A percentile compares a stretch with the other conserved stretches of the same genome.
phyloP scores from a whole-genome alignment of 2,113 vertebrate genomes.

The Brachionichthys hirsutus region DNA sequence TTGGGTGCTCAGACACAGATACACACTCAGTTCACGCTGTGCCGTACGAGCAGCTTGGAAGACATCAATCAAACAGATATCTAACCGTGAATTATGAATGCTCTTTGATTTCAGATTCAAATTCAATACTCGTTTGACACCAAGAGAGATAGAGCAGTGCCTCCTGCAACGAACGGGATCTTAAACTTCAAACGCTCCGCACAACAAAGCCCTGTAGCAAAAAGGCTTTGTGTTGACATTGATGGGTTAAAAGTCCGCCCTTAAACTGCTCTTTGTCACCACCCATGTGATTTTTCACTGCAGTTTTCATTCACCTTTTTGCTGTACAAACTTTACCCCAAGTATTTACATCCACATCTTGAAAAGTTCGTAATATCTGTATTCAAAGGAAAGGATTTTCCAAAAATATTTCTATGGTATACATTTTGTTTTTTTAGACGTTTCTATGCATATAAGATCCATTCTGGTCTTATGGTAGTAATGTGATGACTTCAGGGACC shows the following conservation, averaged over 20 bases:
- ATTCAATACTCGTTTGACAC: conserved; percentile 18
- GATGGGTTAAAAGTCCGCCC: conserved; percentile 13
- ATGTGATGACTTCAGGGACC: not conserved
- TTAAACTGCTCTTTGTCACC: conserved; percentile 13
- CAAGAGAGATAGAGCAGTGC: conserved; percentile 2
- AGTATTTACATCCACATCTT: no score
- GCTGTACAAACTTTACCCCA: not conserved
- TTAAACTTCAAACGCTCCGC: conserved; percentile 13
- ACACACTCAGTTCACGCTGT: not conserved
- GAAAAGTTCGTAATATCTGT: no score
- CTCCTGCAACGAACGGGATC: conserved; percentile 9
- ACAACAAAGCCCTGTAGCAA: conserved; percentile 27
- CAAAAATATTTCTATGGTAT: no score
- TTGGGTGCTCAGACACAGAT: conserved; percentile 1
- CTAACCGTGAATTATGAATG: conserved; percentile 14
- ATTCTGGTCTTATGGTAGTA: not conserved
- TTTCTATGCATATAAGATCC: no score
- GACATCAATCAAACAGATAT: conserved; percentile 21
- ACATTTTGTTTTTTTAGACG: no score
- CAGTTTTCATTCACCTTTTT: conserved; percentile 7
- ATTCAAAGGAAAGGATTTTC: conserved; percentile 3
- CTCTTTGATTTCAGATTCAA: conserved; percentile 21
- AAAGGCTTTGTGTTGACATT: conserved; percentile 33
- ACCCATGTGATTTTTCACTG: conserved; percentile 17
- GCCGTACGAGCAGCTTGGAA: conserved; percentile 1